Evolutionary conservation across 2,888 invertebrate genomes (phyloP), one percentile per base, ranked within the genome.

Genomic region (Caenorhabditis uteleia): DNA sequence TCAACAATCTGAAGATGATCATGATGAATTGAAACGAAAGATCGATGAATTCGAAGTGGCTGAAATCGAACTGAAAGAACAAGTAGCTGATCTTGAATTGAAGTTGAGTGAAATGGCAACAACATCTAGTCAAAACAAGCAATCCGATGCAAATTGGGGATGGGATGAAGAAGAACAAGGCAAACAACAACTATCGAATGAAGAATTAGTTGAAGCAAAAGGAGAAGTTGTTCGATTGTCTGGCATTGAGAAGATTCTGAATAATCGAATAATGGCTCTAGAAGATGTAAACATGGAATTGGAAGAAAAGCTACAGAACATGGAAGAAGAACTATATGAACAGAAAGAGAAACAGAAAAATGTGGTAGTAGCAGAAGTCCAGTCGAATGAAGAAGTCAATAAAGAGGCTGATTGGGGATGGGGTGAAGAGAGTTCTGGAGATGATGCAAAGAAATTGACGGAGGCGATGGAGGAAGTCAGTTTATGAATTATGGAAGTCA

Each of bases 271-370:
- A 31, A 14, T 56, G 29, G 55, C 58, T 0, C 56, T 70, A 1
- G 70, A 70, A 38, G 70, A 67, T 44, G 61, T 64, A 29, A 54
- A 64, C 18, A 14, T 64, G 34, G 70, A 70, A 26, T 43, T 62
- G 5, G 60, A 70, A 23, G 70, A 70, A 36, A 45, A 48, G 20
- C 34, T 60, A 10, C 66, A 69, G 26, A 60, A 67, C 33, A 31
- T 53, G 49, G 59, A 59, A 29, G 64, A 56, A 10, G 53, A 68
- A 34, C n/a, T 62, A 33, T 31, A 40, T 12, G 57, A 62, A 10
- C 33, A 33, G 38, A 61, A 51, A 10, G 46, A 23, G 8, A 18
- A 40, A 18, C 34, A 34, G 4, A n/a, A 34, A 34, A 25, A 8
- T n/a, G n/a, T n/a, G n/a, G n/a, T n/a, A n/a, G n/a, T n/a, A n/a